phyloP scores from a whole-genome alignment of 2,888 invertebrate species.

The Andrena praecox region DNA sequence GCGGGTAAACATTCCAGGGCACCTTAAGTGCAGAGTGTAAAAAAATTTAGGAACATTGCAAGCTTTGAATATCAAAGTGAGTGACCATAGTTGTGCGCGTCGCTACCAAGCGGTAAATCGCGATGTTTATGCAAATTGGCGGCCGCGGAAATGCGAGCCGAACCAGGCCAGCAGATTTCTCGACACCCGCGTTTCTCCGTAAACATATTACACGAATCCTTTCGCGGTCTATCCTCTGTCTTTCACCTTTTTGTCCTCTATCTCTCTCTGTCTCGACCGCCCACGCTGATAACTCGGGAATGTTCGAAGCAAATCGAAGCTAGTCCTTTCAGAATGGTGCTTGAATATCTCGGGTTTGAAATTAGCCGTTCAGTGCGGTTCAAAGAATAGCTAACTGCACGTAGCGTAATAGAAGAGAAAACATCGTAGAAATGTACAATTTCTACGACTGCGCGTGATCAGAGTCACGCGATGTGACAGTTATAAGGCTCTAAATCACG shows the following conservation, averaged over 20 bases:
- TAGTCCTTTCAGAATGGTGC: slow-evolving; percentile 27
- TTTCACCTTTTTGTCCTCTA: slow-evolving; percentile 44
- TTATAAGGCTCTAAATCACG: too few relatives aligned
- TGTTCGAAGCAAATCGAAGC: slow-evolving; percentile 41
- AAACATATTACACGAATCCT: slow-evolving; percentile 53
- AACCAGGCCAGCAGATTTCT: slow-evolving; percentile 51
- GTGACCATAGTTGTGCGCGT: slow-evolving; percentile 19
- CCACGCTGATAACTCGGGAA: slow-evolving; percentile 61
- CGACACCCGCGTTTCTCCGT: slow-evolving; percentile 56
- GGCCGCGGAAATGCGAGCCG: slow-evolving; percentile 47
- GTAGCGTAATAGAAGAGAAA: too few relatives aligned
- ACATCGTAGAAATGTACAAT: neutral
- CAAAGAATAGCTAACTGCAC: too few relatives aligned
- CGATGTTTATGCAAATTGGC: slow-evolving; percentile 60
- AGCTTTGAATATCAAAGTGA: neutral
- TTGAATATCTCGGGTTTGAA: neutral
- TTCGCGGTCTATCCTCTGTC: slow-evolving; percentile 46
- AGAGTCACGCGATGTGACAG: too few relatives aligned
- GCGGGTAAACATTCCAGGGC: too few relatives aligned
- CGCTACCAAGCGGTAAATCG: slow-evolving; percentile 48
- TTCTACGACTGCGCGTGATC: neutral
- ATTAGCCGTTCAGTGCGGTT: neutral
- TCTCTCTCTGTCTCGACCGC: slow-evolving; percentile 52
- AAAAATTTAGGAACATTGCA: too few relatives aligned
- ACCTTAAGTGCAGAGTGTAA: too few relatives aligned